Base-by-base conservation (phyloP, 2,797 vertebrate species). In the Danio albolineatus region DNA sequence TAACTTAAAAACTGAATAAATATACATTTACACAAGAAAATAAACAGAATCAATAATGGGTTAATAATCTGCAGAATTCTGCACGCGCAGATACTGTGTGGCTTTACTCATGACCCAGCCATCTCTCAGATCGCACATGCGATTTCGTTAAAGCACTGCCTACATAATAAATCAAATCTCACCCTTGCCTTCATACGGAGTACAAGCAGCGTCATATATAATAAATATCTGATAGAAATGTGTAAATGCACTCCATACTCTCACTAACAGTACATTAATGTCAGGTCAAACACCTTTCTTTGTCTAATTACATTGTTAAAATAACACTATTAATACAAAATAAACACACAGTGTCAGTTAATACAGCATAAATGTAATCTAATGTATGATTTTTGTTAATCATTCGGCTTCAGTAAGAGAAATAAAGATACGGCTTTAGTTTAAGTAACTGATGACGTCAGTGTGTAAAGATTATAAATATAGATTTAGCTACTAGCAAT, bases 71-170 rank as follows among this genome's bases (percentile, higher is more conserved):
- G n/a, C n/a, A n/a, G n/a, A n/a, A n/a, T n/a, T n/a, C n/a, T n/a
- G n/a, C n/a, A n/a, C n/a, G n/a, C n/a, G n/a, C n/a, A n/a, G n/a
- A n/a, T n/a, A n/a, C n/a, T 21, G 13, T 46, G 44, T 10, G 7
- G 44, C 10, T 12, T 84, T 87, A n/a, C 86, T 83, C 67, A 79
- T 43, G 61, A 62, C 44, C 79, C 80, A 44, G 17, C 49, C 64
- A 49, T 82, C 51, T 60, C 78, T 82, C 38, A 85, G 57, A 76
- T 87, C 43, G 64, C 71, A 43, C 66, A 21, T 4, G 56, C 74
- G 39, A 82, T 73, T 60, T 21, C 78, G 80, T 83, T 51, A 78
- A 77, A 74, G 73, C 49, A 19, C 73, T 69, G 53, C 70, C 4
- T 14, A 56, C 51, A 19, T 69, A 73, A 46, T 69, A 75, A 60